Evolutionary conservation across 2,888 invertebrate species (phyloP).

Genomic region (Metalampra italica): DNA sequence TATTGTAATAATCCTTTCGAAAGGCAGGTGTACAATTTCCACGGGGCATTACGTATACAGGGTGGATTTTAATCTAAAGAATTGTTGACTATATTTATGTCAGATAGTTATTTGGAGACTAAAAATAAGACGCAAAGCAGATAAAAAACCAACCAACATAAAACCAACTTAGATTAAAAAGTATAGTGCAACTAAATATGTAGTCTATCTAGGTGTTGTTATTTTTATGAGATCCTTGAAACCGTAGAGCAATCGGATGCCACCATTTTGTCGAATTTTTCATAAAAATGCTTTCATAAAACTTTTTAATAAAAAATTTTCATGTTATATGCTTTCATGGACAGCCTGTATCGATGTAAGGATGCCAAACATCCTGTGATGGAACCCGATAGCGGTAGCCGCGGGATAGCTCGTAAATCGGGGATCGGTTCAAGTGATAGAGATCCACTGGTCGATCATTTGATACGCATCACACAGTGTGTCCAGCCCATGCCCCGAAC

Average conservation of each 20-base stretch:
- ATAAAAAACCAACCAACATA: too few relatives aligned
- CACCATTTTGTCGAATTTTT: too few relatives aligned
- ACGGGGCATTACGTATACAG: background rate
- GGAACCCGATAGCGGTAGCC: constrained; percentile 44
- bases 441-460: constrained; percentile 41
- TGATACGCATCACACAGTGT: constrained; percentile 47
- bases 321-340: too few relatives aligned
- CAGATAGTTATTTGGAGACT: background rate
- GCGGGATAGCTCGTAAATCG: constrained; percentile 42
- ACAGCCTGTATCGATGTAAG: background rate
- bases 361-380: constrained; percentile 8
- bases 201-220: too few relatives aligned
- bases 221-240: too few relatives aligned
- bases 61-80: background rate
- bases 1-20: background rate
- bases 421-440: constrained; percentile 44
- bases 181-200: too few relatives aligned
- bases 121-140: too few relatives aligned
- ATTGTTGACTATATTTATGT: background rate
- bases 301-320: too few relatives aligned
- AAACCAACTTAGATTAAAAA: too few relatives aligned
- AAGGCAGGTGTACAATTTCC: background rate
- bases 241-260: too few relatives aligned
- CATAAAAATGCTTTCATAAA: too few relatives aligned
- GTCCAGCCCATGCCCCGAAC: constrained; percentile 25